A percentile compares a stretch with the other conserved stretches of the same genome.
Conservation (phyloP, 2,888 invertebrate genomes). For the Campaea margaritaria region DNA sequence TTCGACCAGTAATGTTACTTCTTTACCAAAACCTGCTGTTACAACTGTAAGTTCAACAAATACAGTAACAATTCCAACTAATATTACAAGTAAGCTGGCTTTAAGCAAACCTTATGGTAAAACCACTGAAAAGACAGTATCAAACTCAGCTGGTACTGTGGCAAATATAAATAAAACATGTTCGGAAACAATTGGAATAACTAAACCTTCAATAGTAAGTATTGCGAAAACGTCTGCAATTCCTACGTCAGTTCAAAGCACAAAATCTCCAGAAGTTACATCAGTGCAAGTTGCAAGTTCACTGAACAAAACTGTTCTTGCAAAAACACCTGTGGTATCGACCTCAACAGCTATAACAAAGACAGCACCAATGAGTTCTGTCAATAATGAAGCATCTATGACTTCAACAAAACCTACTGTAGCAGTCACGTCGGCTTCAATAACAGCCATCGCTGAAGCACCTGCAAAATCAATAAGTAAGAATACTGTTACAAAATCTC, state of each 20-base stretch:
- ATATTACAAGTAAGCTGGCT: slow-evolving; percentile 7
- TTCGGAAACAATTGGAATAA: slow-evolving; percentile 1
- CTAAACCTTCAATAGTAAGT: slow-evolving; percentile 1
- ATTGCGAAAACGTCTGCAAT: slow-evolving; percentile 1
- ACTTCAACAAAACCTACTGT: background rate
- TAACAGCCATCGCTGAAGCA: background rate
- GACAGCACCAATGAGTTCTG: slow-evolving; percentile 3
- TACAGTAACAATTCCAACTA: background rate
- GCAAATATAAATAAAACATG: slow-evolving; percentile 7
- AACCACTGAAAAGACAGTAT: slow-evolving; percentile 11
- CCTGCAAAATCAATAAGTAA: slow-evolving; percentile 1
- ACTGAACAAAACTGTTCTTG: background rate
- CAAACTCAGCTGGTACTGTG: background rate
- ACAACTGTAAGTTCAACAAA: slow-evolving; percentile 23
- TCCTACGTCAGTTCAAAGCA: slow-evolving; percentile 1
- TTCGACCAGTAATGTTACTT: slow-evolving; percentile 24
- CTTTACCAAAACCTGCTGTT: slow-evolving; percentile 30
- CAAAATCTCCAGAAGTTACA: slow-evolving; percentile 4
- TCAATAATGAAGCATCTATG: slow-evolving; percentile 6
- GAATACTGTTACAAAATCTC: slow-evolving; percentile 2
- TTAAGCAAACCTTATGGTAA: slow-evolving; percentile 26
- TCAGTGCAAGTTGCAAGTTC: background rate
- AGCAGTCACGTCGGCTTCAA: background rate
- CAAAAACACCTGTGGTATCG: slow-evolving; percentile 5
- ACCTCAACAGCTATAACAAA: slow-evolving; percentile 1